phyloP scores from a whole-genome alignment of 2,888 invertebrate genomes.

The Gibbula magus region DNA sequence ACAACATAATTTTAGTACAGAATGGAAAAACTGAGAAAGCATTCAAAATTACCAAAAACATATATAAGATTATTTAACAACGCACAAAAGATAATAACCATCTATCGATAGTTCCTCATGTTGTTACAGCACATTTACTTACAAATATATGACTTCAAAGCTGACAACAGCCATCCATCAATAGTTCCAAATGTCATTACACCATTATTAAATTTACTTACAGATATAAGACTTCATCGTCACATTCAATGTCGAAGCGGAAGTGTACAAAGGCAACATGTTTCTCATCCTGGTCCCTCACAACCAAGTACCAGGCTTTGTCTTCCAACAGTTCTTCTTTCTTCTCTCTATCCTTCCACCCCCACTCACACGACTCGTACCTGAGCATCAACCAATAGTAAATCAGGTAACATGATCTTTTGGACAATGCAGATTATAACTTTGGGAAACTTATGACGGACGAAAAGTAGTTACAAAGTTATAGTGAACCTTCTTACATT shows the following conservation, averaged over 20 bases:
- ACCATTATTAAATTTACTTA: conserved; percentile 74
- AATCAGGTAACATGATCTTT: not conserved
- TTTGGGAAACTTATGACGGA: not conserved
- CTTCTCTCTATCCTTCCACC: conserved; percentile 86
- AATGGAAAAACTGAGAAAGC: too few species aligned
- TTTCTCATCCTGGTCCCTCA: conserved; percentile 55
- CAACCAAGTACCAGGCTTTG: conserved; percentile 85
- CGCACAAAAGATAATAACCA: too few species aligned
- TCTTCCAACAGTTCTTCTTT: conserved; percentile 84
- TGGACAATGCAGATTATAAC: not conserved
- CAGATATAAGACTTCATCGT: conserved; percentile 86
- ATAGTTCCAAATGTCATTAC: too few species aligned
- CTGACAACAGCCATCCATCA: too few species aligned
- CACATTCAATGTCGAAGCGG: conserved; percentile 88
- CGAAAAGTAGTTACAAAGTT: not conserved
- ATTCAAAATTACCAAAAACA: too few species aligned
- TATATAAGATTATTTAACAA: too few species aligned
- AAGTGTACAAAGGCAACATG: conserved; percentile 87
- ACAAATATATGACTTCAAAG: not conserved
- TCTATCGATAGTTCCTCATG: not conserved
- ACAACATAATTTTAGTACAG: not conserved
- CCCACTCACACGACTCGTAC: conserved; percentile 85
- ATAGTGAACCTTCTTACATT: too few species aligned
- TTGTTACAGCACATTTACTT: not conserved
- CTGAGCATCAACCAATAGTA: conserved; percentile 52